Evolutionary conservation across 2,113 vertebrate genomes (phyloP), one percentile per base, ranked within the genome.

Genomic region (Spermophilus dauricus): DNA sequence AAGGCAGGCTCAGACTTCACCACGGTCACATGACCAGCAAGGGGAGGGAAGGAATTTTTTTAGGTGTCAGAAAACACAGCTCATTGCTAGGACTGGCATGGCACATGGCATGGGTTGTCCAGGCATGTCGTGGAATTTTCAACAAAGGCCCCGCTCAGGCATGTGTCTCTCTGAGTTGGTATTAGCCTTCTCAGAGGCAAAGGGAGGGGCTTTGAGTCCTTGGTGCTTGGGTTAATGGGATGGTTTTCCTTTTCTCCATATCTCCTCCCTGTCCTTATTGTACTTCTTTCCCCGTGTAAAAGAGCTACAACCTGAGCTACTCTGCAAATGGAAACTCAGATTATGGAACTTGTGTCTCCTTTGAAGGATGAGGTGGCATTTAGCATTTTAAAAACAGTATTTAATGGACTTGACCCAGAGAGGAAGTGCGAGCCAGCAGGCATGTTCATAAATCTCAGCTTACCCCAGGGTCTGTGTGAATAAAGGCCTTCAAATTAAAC

Each of bases 361-460:
- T 86, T 45, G 92, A 95, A 98, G 95, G 67, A 86, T 2, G 0
- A 70, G 32, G 65, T 77, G 48, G 67, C 45, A 61, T 65, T 94
- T 82, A 85, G 53, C 84, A 78, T 85, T 92, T 97, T 86, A 28
- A 5, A 95, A 86, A 89, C 76, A 72, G 53, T 77, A 30, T 92
- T 86, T 94, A 94, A 85, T 92, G 93, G 65, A 78, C 72, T 88
- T 91, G 72, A 94, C 75, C 92, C 86, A 85, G 48, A 56, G 81
- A 93, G 34, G 42, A 53, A 92, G 37, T 65, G 28, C 0, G 1
- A 85, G 69, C 22, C 39, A 83, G 45, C 1, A 13, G 53, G 18
- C 77, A 4, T 45, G 73, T 58, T 93, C 88, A 75, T 94, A 73
- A 69, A 89, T 80, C 97, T 94, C 48, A 45, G 67, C 85, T 88